phyloP scores from a whole-genome alignment of 2,797 vertebrate genomes.

The Gastrophryne carolinensis region DNA sequence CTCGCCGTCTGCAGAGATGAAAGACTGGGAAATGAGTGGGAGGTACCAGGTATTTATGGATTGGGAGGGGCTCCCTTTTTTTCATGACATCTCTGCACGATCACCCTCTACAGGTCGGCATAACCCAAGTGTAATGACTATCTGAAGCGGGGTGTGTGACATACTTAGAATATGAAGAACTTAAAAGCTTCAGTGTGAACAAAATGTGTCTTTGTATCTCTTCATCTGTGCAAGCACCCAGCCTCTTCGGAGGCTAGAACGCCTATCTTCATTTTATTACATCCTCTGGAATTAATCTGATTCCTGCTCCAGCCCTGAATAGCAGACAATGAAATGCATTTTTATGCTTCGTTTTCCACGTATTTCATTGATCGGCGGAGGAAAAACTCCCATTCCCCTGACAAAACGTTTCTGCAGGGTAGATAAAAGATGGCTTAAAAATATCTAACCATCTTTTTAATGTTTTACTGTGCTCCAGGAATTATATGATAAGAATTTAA shows the following conservation, averaged over 20 bases:
- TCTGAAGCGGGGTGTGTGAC: too few species aligned
- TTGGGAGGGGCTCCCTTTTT: too few species aligned
- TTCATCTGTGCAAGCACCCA: background rate
- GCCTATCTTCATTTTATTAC: conserved; percentile 1
- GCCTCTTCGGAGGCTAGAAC: background rate
- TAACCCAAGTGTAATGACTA: too few species aligned
- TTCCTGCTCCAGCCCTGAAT: background rate
- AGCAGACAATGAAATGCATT: background rate
- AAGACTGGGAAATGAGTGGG: too few species aligned
- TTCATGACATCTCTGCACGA: too few species aligned
- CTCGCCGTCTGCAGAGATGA: too few species aligned
- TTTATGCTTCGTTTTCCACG: conserved; percentile 7
- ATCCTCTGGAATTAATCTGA: background rate
- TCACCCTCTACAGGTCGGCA: too few species aligned
- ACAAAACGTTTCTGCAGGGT: background rate
- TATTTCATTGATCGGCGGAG: background rate
- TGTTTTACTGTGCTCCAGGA: background rate
- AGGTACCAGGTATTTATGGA: too few species aligned
- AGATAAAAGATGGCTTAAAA: conserved; percentile 16
- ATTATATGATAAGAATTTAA: conserved; percentile 19
- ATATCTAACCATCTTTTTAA: conserved; percentile 19
- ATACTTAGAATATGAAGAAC: too few species aligned
- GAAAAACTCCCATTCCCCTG: background rate
- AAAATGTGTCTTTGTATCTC: background rate
- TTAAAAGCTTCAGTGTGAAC: background rate